phyloP scores from a whole-genome alignment of 2,888 invertebrate genomes.

The Margaritifera margaritifera region DNA sequence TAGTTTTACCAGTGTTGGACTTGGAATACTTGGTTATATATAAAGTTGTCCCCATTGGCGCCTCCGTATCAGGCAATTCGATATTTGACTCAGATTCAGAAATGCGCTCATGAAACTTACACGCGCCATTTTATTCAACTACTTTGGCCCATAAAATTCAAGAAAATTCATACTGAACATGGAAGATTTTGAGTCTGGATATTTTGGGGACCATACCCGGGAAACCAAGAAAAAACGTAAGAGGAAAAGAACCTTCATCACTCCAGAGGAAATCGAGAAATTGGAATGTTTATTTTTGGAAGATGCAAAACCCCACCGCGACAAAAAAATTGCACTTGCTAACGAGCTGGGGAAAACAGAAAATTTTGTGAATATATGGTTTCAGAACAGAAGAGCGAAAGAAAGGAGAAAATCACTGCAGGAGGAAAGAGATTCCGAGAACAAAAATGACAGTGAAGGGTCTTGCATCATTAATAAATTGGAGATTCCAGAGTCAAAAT shows the following conservation, averaged over 20 bases:
- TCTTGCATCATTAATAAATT: no score
- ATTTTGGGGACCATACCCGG: background rate
- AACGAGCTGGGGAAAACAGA: constrained; percentile 28
- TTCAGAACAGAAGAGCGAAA: constrained; percentile 35
- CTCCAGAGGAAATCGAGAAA: constrained; percentile 25
- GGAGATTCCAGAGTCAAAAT: no score
- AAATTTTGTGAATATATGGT: constrained; percentile 36
- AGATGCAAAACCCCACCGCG: constrained; percentile 22
- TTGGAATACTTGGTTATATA: no score
- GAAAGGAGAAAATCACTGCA: constrained; percentile 15
- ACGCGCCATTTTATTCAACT: no score
- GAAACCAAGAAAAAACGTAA: constrained; percentile 27
- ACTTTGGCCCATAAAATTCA: background rate
- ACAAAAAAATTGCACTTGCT: constrained; percentile 26
- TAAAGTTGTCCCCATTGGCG: no score
- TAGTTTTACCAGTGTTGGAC: no score
- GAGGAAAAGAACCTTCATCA: constrained; percentile 30
- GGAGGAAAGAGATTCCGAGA: no score
- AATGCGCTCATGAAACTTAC: no score
- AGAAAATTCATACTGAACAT: background rate
- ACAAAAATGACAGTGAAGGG: no score
- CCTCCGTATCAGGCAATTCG: no score
- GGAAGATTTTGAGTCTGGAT: background rate
- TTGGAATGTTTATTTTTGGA: constrained; percentile 20
- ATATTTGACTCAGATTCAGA: no score